Evolutionary conservation across 2,113 vertebrate species (phyloP).

Genomic region (Brachyistius frenatus): DNA sequence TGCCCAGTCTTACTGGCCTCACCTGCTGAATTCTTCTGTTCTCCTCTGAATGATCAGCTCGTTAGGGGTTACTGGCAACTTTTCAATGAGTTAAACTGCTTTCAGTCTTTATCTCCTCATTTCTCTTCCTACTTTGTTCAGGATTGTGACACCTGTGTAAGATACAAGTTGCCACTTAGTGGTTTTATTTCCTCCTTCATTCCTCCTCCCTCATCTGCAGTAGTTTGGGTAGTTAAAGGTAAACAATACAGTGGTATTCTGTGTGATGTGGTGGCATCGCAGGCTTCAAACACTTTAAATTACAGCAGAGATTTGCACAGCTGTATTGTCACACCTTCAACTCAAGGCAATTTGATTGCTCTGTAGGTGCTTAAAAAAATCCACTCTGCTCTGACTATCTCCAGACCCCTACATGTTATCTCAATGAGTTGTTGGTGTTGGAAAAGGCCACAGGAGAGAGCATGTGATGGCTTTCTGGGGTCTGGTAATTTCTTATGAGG

Average conservation of each 20-base stretch:
- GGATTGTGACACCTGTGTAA: neutral
- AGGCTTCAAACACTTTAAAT: too few relatives aligned
- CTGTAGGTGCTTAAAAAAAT: neutral
- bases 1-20: constrained; percentile 42
- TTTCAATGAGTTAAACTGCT: neutral
- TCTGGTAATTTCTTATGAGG: constrained; percentile 43
- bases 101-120: neutral
- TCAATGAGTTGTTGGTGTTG: constrained; percentile 19
- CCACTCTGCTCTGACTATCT: constrained; percentile 12
- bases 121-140: neutral
- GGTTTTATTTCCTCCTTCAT: neutral
- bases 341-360: neutral
- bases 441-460: constrained; percentile 31
- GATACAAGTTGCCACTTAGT: neutral
- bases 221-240: neutral
- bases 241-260: neutral
- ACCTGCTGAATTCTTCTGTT: constrained; percentile 27
- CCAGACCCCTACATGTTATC: constrained; percentile 55
- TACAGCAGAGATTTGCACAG: neutral
- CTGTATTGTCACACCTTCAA: neutral
- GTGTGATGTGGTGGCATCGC: neutral
- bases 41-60: constrained; percentile 17
- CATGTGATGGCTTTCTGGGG: constrained; percentile 40
- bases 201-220: neutral
- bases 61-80: constrained; percentile 9